A percentile compares a stretch with the other conserved stretches of the same genome.
These are phyloP conservation scores for Alexandromys fortis DNA, from an alignment of 2,113 vertebrate genomes.

Conservation along the genomic window DNA sequence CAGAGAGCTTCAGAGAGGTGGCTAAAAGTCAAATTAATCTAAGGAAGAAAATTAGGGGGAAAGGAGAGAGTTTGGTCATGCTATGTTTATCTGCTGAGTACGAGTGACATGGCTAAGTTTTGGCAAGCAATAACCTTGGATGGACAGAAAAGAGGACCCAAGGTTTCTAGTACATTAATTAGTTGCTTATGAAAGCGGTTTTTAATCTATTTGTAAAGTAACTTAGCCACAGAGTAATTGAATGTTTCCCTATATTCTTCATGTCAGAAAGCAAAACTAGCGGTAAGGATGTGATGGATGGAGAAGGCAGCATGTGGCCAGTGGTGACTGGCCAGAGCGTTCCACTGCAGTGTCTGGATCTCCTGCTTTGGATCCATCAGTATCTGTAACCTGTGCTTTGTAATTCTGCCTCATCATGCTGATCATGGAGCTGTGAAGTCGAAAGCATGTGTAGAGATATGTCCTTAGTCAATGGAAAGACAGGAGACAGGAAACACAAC, in stretches of 20 bases:
- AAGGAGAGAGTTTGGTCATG: not conserved
- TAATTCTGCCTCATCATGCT: not conserved
- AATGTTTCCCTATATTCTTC: not conserved
- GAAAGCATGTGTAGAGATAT: not conserved
- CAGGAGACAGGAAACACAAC: constrained; percentile 28
- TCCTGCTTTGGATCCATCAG: not conserved
- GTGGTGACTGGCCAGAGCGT: not conserved
- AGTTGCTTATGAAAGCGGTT: not conserved
- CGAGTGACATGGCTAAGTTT: not conserved
- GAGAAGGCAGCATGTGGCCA: not conserved
- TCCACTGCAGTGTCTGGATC: not conserved
- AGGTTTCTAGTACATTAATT: not conserved
- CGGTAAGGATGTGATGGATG: not conserved
- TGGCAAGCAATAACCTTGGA: not conserved
- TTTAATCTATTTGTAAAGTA: not conserved
- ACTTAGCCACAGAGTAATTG: not conserved
- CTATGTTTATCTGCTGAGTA: not conserved
- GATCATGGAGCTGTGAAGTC: not conserved
- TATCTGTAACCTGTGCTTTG: not conserved
- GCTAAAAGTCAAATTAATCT: not conserved
- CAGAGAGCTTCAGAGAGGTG: not conserved
- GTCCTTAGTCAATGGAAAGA: constrained; percentile 44
- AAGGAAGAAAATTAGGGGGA: not conserved
- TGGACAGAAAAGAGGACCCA: not conserved
- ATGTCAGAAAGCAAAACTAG: not conserved